phyloP scores from a whole-genome alignment of 2,888 invertebrate genomes.

The Tetramorium bicarinatum region DNA sequence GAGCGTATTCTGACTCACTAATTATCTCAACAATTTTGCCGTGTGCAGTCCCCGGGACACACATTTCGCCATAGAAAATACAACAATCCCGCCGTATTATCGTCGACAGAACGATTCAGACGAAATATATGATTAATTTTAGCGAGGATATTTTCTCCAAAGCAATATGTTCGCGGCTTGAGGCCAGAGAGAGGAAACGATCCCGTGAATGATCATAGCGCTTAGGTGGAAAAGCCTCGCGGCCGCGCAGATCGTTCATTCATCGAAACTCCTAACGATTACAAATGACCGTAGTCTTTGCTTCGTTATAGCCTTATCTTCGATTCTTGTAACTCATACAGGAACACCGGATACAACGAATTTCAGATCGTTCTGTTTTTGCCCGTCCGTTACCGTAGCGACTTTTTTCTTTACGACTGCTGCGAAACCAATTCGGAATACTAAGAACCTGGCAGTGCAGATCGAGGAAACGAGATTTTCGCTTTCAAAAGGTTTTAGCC shows the following conservation, averaged over 20 bases:
- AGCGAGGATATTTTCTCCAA: neutral
- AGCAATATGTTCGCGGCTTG: neutral
- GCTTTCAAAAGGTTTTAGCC: slow-evolving; percentile 37
- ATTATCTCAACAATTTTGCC: slow-evolving; percentile 28
- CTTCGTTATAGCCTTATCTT: slow-evolving; percentile 22
- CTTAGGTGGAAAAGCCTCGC: slow-evolving; percentile 56
- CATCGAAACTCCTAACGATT: slow-evolving; percentile 69
- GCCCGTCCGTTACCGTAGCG: neutral
- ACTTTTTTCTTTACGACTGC: slow-evolving; percentile 32
- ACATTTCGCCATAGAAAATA: neutral
- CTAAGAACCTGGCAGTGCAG: slow-evolving; percentile 38
- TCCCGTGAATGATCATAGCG: slow-evolving; percentile 64
- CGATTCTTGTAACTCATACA: slow-evolving; percentile 61
- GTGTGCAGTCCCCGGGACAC: too few relatives aligned
- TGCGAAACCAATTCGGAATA: slow-evolving; percentile 42
- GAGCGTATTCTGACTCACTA: slow-evolving; percentile 10
- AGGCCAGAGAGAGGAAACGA: slow-evolving; percentile 51
- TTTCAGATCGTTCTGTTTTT: slow-evolving; percentile 39
- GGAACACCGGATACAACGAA: neutral
- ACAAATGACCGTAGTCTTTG: slow-evolving; percentile 64
- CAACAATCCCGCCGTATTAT: neutral
- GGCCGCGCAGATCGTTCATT: slow-evolving; percentile 56
- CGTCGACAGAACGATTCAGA: neutral
- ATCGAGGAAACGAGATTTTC: slow-evolving; percentile 42
- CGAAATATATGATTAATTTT: slow-evolving; percentile 7